Evolutionary conservation across 2,888 invertebrate species (phyloP), one percentile per base, ranked within the genome.

Genomic region (Cryptops parisi): DNA sequence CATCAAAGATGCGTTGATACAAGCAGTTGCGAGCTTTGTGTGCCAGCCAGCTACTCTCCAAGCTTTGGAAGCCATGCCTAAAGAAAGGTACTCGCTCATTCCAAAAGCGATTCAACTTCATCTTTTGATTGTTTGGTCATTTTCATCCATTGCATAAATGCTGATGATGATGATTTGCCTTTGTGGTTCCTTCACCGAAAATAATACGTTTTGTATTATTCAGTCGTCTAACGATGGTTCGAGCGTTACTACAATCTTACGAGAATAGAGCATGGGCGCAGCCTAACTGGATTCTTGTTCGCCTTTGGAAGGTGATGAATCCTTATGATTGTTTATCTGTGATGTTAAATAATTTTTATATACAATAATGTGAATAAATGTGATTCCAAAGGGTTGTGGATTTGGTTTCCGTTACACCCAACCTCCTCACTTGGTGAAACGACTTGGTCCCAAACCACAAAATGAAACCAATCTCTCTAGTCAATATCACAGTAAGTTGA

Each of bases 211-310:
- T 15, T 9, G 6, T 33, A 9, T 15, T 33, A 6, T 33, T 4
- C 64, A 78, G 80, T 56, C 79, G 78, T 61, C 65, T 75, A 62
- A 71, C 71, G 39, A 76, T 87, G 72, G 76, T 84, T 0, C 75
- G 77, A 38, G 78, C 81, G 54, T 68, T 87, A 55, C 68, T 87
- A 23, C 76, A 79, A 5, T 85, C 86, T 0, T 86, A 86, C 64
- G 84, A 84, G 67, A 84, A 84, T 66, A 74, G 85, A 33, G 82
- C 84, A 79, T 70, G 71, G 72, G 85, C 84, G 17, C 86, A 86
- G 63, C 84, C 82, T 48, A 87, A 87, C 70, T 87, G 86, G 84
- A 78, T 87, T 57, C 71, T 87, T 39, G 78, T 85, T 19, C 71
- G 86, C 50, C 82, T 87, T 64, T 87, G 87, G 87, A 81, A 86